These are phyloP conservation scores for Muscicapa striata DNA, from an alignment of 2,797 vertebrate species.

Conservation along the genomic window DNA sequence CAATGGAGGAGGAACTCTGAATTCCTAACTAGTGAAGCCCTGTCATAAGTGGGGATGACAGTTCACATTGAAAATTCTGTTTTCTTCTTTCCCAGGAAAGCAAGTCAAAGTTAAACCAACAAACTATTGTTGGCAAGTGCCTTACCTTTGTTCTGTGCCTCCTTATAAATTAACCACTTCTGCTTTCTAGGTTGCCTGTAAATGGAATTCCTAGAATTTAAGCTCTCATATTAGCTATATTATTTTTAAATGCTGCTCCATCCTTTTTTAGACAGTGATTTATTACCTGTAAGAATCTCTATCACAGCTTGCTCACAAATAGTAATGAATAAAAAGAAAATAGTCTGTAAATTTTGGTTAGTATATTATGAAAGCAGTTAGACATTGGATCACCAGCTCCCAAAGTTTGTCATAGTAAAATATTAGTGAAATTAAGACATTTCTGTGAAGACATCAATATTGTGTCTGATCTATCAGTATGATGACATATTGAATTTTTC, in stretches of 20 bases:
- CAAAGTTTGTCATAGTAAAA: not conserved
- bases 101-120: constrained; percentile 84
- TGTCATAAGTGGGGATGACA: constrained; percentile 83
- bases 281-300: not conserved
- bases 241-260: constrained; percentile 2
- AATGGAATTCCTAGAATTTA: constrained; percentile 53
- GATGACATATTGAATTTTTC: not conserved
- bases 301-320: not conserved
- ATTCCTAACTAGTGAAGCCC: constrained; percentile 78
- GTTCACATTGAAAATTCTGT: constrained; percentile 87
- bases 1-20: constrained; percentile 74
- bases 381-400: not conserved
- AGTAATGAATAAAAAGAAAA: not conserved
- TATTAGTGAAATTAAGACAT: not conserved
- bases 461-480: not conserved
- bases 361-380: not conserved
- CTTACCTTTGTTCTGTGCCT: constrained; percentile 73
- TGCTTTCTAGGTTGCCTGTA: constrained; percentile 53
- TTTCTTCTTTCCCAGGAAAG: constrained; percentile 83
- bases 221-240: not conserved
- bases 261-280: constrained; percentile 4
- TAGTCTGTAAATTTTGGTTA: not conserved
- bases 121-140: constrained; percentile 81
- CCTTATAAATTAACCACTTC: constrained; percentile 75
- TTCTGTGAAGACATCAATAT: not conserved